A percentile compares a stretch with the other conserved stretches of the same genome.
These are phyloP conservation scores for Rhynchomys soricoides DNA, from an alignment of 2,113 vertebrate species.

Conservation along the genomic window DNA sequence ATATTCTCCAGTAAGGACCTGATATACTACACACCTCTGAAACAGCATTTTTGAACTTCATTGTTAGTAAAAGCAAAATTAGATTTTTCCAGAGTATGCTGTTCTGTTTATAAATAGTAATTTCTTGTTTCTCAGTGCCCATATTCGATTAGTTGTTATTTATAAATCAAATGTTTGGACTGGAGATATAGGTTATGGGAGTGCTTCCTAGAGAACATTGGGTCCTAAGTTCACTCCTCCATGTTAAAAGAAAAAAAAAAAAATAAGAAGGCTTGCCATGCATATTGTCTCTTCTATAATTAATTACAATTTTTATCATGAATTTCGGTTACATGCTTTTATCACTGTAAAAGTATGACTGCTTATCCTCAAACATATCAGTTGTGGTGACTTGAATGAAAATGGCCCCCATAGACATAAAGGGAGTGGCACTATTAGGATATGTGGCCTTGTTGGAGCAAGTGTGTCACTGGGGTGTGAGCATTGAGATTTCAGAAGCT, in stretches of 20 bases:
- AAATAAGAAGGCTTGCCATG: not conserved
- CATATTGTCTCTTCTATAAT: too few species aligned
- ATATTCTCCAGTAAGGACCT: not conserved
- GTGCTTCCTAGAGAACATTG: not conserved
- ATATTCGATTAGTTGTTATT: not conserved
- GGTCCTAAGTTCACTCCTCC: not conserved
- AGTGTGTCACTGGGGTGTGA: not conserved
- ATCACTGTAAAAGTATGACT: not conserved
- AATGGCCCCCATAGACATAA: not conserved
- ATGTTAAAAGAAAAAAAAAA: not conserved
- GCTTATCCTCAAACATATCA: not conserved
- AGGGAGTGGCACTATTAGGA: not conserved
- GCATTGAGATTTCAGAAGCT: not conserved
- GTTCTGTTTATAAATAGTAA: not conserved
- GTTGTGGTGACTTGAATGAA: not conserved
- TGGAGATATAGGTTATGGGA: not conserved
- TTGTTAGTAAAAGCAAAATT: not conserved
- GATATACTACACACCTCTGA: not conserved
- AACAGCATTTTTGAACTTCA: not conserved
- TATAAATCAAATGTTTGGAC: not conserved
- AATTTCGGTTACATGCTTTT: not conserved
- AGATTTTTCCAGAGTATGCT: not conserved
- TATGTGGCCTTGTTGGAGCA: not conserved
- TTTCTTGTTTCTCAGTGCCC: not conserved
- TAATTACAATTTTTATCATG: not conserved